Evolutionary conservation across 2,113 vertebrate species (phyloP).

Genomic region (Romanogobio albipinnatus): DNA sequence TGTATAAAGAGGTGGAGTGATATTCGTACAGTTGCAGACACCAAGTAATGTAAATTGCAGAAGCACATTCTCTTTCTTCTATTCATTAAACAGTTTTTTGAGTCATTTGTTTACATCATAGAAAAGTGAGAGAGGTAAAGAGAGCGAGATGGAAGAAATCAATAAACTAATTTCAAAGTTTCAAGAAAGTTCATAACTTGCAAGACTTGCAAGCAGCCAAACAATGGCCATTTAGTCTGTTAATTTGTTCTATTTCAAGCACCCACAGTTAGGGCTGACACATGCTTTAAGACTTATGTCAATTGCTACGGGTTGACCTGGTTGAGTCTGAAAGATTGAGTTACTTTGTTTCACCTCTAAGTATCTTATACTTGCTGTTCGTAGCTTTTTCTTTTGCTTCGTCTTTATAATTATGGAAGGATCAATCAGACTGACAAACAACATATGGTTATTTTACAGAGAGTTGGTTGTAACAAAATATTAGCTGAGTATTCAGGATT

Average conservation of each 20-base stretch:
- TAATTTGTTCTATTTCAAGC: slow-evolving; percentile 61
- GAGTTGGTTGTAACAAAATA: neutral
- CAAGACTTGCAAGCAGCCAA: slow-evolving; percentile 52
- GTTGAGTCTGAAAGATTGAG: neutral
- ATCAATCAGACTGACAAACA: neutral
- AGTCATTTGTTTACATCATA: slow-evolving; percentile 26
- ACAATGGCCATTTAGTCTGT: slow-evolving; percentile 58
- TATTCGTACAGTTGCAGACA: neutral
- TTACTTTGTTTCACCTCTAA: neutral
- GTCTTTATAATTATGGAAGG: neutral
- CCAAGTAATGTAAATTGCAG: neutral
- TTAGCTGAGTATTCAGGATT: neutral
- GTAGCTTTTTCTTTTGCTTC: neutral
- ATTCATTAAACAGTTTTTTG: slow-evolving; percentile 1
- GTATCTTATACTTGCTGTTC: neutral
- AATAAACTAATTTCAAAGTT: slow-evolving; percentile 71
- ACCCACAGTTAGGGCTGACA: slow-evolving; percentile 39
- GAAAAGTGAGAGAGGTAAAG: neutral
- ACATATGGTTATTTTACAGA: neutral
- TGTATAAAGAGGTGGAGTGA: neutral
- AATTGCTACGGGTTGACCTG: neutral
- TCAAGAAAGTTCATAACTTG: slow-evolving; percentile 64
- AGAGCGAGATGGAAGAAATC: slow-evolving; percentile 55
- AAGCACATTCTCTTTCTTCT: neutral
- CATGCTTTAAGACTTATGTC: slow-evolving; percentile 35